phyloP scores from a whole-genome alignment of 2,797 vertebrate genomes.

The Erithacus rubecula region DNA sequence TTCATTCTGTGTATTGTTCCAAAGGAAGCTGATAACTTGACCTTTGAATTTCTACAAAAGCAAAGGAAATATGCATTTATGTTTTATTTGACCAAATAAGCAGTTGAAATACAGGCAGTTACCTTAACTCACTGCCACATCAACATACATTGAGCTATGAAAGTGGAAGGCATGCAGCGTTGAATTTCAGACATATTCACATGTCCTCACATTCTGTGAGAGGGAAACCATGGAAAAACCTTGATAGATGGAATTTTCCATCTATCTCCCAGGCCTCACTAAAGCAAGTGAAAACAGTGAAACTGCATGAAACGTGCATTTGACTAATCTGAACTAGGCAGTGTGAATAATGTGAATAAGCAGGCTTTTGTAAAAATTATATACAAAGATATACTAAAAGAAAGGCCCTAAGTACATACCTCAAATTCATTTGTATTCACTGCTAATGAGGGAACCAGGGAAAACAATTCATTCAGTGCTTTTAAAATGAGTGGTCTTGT shows the following conservation, averaged over 20 bases:
- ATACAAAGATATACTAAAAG: background rate
- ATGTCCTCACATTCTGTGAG: background rate
- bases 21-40: constrained; percentile 87
- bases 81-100: background rate
- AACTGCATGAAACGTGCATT: background rate
- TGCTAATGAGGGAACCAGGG: constrained; percentile 85
- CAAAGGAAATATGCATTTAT: background rate
- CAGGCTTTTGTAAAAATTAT: background rate
- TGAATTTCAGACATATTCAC: background rate
- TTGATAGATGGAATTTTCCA: background rate
- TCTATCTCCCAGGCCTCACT: background rate
- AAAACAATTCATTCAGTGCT: constrained; percentile 84
- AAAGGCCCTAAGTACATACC: constrained; percentile 67
- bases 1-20: constrained; percentile 85
- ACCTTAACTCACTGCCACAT: background rate
- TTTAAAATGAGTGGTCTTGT: constrained; percentile 85
- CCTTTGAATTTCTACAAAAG: constrained; percentile 86
- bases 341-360: background rate
- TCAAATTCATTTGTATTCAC: constrained; percentile 89
- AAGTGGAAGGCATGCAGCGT: background rate
- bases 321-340: background rate
- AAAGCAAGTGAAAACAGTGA: background rate
- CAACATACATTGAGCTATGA: background rate
- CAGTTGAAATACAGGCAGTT: background rate
- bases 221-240: background rate